These are phyloP conservation scores for Morone saxatilis DNA, from an alignment of 2,113 vertebrate species.

Conservation along the genomic window DNA sequence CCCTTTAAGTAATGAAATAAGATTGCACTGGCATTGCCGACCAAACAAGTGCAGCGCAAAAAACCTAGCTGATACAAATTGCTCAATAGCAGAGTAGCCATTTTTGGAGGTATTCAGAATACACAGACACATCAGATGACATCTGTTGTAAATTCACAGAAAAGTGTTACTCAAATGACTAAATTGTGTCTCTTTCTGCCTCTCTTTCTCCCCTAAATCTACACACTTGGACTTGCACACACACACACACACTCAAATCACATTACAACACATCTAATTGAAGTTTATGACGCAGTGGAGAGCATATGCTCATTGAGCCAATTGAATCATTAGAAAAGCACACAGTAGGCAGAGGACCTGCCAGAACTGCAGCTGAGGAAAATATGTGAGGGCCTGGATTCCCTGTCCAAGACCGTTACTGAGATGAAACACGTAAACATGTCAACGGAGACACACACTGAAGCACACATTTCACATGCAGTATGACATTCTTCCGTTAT, in stretches of 20 bases:
- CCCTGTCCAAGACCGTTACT: conserved; percentile 44
- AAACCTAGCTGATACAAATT: neutral
- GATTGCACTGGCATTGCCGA: neutral
- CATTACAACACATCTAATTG: conserved; percentile 85
- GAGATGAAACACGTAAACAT: conserved; percentile 52
- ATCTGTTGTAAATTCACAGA: conserved; percentile 64
- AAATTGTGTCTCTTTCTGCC: neutral
- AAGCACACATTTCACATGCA: conserved; percentile 54
- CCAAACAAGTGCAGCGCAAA: neutral
- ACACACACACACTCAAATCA: conserved; percentile 73
- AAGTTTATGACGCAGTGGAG: conserved; percentile 81
- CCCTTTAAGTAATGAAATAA: neutral
- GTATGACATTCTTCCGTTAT: conserved; percentile 31
- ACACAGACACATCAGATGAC: conserved; percentile 21
- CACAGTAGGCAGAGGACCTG: conserved; percentile 80
- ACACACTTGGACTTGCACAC: conserved; percentile 26
- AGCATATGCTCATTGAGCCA: conserved; percentile 87
- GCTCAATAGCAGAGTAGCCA: too few species aligned
- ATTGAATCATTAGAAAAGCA: conserved; percentile 84
- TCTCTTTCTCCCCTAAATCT: conserved; percentile 3
- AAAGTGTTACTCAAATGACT: conserved; percentile 51
- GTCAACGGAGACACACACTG: conserved; percentile 18
- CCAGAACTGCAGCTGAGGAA: conserved; percentile 78
- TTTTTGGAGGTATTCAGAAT: conserved; percentile 2
- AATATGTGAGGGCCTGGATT: conserved; percentile 58